Evolutionary conservation across 2,797 vertebrate genomes (phyloP), one percentile per base, ranked within the genome.

Genomic region (Margarornis squamiger): DNA sequence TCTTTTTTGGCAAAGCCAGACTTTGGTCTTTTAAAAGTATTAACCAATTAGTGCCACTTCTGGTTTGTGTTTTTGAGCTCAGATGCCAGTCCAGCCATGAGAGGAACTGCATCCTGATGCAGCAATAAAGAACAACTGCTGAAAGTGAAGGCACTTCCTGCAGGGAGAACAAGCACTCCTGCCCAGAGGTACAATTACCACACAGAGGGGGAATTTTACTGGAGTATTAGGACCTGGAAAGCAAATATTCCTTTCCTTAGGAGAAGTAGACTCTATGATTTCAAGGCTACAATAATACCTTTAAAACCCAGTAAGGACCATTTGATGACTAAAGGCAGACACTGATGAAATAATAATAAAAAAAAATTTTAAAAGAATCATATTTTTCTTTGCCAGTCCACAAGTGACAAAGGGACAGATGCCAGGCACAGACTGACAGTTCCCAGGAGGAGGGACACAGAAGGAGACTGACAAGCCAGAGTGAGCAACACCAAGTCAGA

Each of bases 101-200:
- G 29, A 85, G 36, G 34, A 82, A 59, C 36, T 1, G 1, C 21
- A 63, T 46, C 9, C 1, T 6, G 55, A 57, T 41, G 21, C 9
- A 78, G 29, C 2, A 2, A 63, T 43, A 68, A 46, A 81, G 34
- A 87, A 49, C 67, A 70, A 73, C 27, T 45, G 26, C 45, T 63
- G 71, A 73, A 92, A 83, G 45, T 0, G 0, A 71, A 1, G 0
- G 39, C 0, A 2, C 15, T 54, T 89, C 34, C 61, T 36, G 39
- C 5, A 19, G 34, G 21, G 19, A 79, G 22, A 52, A 65, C 63
- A 74, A 65, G 14, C n/a, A 54, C 46, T 63, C 34, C 51, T 81
- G 81, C 57, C 36, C 45, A 52, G 41, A 88, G 12, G 29, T 39
- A 34, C 18, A 78, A 73, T 0, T 80, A 75, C 19, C 43, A 66